Percentiles rank a stretch among this genome's conserved stretches.
Conservation (phyloP, 2,888 invertebrate species). For the Unio pictorum region DNA sequence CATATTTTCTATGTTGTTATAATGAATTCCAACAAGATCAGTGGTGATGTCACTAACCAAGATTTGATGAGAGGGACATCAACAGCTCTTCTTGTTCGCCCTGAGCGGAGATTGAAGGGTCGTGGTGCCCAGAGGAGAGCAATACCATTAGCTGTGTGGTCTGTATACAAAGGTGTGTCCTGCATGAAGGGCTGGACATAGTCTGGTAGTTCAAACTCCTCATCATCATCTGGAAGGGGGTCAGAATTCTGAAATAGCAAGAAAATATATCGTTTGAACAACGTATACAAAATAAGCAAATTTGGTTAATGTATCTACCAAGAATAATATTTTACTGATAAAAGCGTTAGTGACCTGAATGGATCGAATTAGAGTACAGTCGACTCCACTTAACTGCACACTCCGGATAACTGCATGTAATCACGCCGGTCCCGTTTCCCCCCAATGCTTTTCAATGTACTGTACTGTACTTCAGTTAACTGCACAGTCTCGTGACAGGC, state of each 20-base stretch:
- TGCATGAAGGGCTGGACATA: constrained; percentile 93
- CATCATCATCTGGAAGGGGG: constrained; percentile 84
- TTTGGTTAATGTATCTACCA: not conserved
- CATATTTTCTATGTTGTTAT: not conserved
- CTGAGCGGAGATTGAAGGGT: constrained; percentile 97
- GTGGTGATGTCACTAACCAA: constrained; percentile 80
- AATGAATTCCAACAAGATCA: not conserved
- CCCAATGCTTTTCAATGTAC: too few relatives aligned
- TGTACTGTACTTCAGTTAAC: too few relatives aligned
- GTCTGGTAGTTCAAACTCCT: constrained; percentile 93
- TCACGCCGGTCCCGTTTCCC: too few relatives aligned
- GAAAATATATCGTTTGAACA: constrained; percentile 2
- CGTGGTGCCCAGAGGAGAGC: constrained; percentile 97
- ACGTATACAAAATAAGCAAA: not conserved
- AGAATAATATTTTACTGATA: not conserved
- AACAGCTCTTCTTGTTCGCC: constrained; percentile 92
- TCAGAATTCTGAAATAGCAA: constrained; percentile 78
- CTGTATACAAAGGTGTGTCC: constrained; percentile 96
- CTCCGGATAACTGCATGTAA: too few relatives aligned
- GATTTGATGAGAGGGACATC: constrained; percentile 98
- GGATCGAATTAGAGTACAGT: too few relatives aligned
- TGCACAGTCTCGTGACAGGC: too few relatives aligned
- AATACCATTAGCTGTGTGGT: constrained; percentile 99
- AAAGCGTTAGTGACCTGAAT: too few relatives aligned
- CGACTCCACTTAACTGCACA: too few relatives aligned